phyloP scores from a whole-genome alignment of 2,888 invertebrate genomes.

The Plagodis pulveraria region DNA sequence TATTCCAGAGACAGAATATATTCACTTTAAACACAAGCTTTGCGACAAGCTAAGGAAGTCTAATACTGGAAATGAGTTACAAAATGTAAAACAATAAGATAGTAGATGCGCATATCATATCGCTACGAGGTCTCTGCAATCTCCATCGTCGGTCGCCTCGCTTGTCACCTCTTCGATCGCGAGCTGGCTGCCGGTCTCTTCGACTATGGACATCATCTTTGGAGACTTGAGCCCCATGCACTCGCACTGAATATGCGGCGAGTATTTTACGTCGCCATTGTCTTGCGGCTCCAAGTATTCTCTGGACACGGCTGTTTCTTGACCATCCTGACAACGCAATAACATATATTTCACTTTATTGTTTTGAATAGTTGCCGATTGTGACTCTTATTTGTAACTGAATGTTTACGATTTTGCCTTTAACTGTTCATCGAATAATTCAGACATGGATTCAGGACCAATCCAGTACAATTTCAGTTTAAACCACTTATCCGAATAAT shows the following conservation, averaged over 20 bases:
- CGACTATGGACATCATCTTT: constrained; percentile 57
- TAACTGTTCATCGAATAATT: too few species aligned
- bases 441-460: too few species aligned
- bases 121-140: constrained; percentile 32
- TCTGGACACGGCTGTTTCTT: constrained; percentile 41
- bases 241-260: constrained; percentile 18
- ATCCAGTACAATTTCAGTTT: too few species aligned
- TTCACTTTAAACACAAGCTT: too few species aligned
- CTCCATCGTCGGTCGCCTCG: constrained; percentile 43
- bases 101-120: constrained; percentile 19
- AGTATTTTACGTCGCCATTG: constrained; percentile 43
- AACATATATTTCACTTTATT: background rate
- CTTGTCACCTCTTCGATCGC: constrained; percentile 60
- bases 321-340: constrained; percentile 44
- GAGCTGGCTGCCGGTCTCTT: constrained; percentile 71
- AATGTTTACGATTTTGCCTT: too few species aligned
- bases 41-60: too few species aligned
- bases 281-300: constrained; percentile 52
- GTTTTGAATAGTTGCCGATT: too few species aligned
- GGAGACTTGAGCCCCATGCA: constrained; percentile 9
- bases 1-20: too few species aligned
- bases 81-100: background rate
- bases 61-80: background rate
- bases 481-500: too few species aligned
- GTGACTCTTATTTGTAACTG: too few species aligned